These are phyloP conservation scores for Rhinogobius similis DNA, from an alignment of 2,113 vertebrate species.

Conservation along the genomic window DNA sequence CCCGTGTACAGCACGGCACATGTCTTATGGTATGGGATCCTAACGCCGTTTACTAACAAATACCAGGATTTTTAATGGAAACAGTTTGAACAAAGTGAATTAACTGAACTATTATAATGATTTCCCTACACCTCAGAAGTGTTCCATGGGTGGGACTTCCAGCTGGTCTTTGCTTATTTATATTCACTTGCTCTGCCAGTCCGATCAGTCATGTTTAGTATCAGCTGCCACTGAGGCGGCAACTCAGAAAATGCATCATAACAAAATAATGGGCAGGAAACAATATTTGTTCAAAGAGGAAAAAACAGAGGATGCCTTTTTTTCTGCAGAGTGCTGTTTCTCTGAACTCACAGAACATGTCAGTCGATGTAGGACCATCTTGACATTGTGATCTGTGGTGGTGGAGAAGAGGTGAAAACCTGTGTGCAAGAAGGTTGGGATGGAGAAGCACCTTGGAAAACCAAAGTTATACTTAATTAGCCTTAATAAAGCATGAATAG, in stretches of 20 bases:
- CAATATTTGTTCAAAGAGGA: conserved; percentile 10
- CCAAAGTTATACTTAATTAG: too few species aligned
- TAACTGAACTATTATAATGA: background rate
- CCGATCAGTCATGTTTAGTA: conserved; percentile 5
- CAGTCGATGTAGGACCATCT: background rate
- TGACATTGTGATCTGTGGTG: background rate
- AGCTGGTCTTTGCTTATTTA: background rate
- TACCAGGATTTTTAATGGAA: background rate
- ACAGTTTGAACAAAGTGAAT: background rate
- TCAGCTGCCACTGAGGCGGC: conserved; percentile 1
- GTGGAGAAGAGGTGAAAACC: too few species aligned
- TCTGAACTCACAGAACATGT: background rate
- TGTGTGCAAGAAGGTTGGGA: too few species aligned
- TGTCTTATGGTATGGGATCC: background rate
- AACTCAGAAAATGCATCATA: background rate
- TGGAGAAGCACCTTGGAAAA: too few species aligned
- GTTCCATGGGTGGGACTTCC: background rate
- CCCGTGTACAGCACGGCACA: background rate
- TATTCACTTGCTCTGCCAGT: conserved; percentile 1
- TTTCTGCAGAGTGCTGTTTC: background rate
- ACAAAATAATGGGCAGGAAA: conserved; percentile 3
- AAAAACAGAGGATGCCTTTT: background rate
- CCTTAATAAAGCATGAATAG: too few species aligned
- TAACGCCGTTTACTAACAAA: background rate
- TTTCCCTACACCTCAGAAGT: background rate